A percentile compares a stretch with the other conserved stretches of the same genome.
These are phyloP conservation scores for Bursaphelenchus mucronatus DNA, from an alignment of 1,140 invertebrate genomes.

Conservation along the genomic window DNA sequence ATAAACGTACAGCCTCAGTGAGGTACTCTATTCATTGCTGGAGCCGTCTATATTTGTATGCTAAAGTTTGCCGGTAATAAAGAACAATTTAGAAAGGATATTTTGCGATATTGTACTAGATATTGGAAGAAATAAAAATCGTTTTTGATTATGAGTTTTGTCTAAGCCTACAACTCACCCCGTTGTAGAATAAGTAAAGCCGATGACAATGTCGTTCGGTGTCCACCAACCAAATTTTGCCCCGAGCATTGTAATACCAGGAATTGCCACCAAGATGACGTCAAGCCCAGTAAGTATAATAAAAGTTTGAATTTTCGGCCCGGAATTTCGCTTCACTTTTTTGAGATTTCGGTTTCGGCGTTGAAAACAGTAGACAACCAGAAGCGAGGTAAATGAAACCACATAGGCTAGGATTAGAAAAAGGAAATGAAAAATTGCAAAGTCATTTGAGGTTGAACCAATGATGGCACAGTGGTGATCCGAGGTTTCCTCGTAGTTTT, in stretches of 20 bases:
- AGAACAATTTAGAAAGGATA: no score
- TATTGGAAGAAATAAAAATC: not conserved
- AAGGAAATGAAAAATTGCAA: conserved; percentile 22
- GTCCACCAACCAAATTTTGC: conserved; percentile 16
- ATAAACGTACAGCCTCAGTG: no score
- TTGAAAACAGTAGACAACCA: conserved; percentile 10
- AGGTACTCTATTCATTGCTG: no score
- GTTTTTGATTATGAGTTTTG: not conserved
- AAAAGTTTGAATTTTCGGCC: conserved; percentile 18
- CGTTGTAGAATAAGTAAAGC: conserved; percentile 18
- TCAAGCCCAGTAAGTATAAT: conserved; percentile 24
- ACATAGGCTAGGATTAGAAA: conserved; percentile 24
- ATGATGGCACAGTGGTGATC: conserved; percentile 27
- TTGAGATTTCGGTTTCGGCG: not conserved
- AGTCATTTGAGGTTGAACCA: conserved; percentile 13
- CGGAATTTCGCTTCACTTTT: conserved; percentile 9
- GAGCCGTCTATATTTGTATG: no score
- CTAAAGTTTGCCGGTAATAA: no score
- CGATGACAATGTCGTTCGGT: conserved; percentile 21
- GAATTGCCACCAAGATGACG: conserved; percentile 28
- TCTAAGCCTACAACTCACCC: no score
- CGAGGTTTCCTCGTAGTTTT: not conserved
- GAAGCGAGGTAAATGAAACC: conserved; percentile 13
- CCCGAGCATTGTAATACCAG: conserved; percentile 28
- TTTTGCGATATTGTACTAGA: not conserved